Base-by-base conservation (phyloP, 2,113 vertebrate genomes). In the Gobiocypris rarus region DNA sequence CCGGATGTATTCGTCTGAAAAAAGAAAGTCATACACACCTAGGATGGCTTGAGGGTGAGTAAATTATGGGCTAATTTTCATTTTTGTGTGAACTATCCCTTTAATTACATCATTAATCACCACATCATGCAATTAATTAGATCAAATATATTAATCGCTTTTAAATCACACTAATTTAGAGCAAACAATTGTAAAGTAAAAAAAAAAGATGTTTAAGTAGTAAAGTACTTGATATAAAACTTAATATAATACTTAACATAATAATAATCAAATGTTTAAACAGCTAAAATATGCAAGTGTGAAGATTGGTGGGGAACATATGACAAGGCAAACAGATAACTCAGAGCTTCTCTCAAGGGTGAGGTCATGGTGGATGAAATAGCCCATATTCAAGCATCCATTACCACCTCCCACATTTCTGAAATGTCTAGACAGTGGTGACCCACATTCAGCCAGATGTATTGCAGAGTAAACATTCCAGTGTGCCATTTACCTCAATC, bases 371-470 rank as follows among this genome's bases (percentile, higher is more conserved):
- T 52, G 48, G 76, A 65, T 41, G 58, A 34, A 84, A 75, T 15
- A 43, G 61, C n/a, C 73, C 31, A 43, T 52, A 58, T 38, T 54
- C 9, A 54, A 77, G 59, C 75, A 70, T 75, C 28, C 48, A 34
- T 61, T 26, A 75, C 31, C 28, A 17, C 61, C 50, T 65, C 61
- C 61, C 63, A 84, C 83, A 80, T 84, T 79, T 84, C 69, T 79
- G 41, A 84, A 45, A 80, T 26, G 76, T 84, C 83, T 78, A 84
- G 83, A 84, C 83, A 77, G 75, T 84, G 83, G 77, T 79, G 83
- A 79, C 81, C 85, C 85, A 80, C 85, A 83, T 83, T 83, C 77
- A 83, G 54, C 80, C 80, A 77, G 80, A 78, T 81, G 43, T 58
- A 75, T 58, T 59, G 80, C 54, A 63, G 43, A 59, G 65, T 69